Base-by-base conservation (phyloP, 2,797 vertebrate species). In the Lepilemur ruficaudatus region DNA sequence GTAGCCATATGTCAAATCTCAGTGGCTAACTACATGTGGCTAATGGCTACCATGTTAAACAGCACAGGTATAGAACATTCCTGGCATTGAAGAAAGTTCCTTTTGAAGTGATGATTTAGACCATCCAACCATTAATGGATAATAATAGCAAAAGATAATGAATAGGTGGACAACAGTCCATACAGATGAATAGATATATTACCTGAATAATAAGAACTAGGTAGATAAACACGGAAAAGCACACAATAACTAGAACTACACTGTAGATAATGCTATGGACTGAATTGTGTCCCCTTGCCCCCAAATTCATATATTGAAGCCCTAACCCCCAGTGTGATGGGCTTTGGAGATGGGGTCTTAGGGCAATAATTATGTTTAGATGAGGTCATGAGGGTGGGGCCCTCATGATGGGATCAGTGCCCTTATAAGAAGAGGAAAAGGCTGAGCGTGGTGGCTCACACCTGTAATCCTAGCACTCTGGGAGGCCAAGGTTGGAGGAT, bases 371-470 rank as follows among this genome's bases (percentile, higher is more conserved):
- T 63, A 81, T 32, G n/a, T 50, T 57, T 76, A 70, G 30, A 72
- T 65, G n/a, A 72, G 67, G 11, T 75, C 38, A 32, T 35, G 41
- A 84, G 41, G 23, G 14, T 15, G 4, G 76, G n/a, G 15, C 46
- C 63, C 65, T 65, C 38, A 1, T 11, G 20, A 67, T 84, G 35
- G 46, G 13, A 55, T 59, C 20, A 38, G 35, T n/a, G 65, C 9
- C 41, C 63, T 46, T 72, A 1, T 41, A 25, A 76, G 81, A 55
- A 65, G 30, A 88, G 18, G 55, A 78, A 23, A 38, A n/a, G 7
- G 15, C 3, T 18, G 7, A 7, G 32, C 1, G 1, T 1, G 7
- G 32, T n/a, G 32, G 32, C 32, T 65, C 32, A 65, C 1, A 17
- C 63, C 63, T 65, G 63, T 65, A n/a, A 65, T 65, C 63, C 63